These are phyloP conservation scores for Oriolus oriolus DNA, from an alignment of 2,113 vertebrate genomes.

Conservation along the genomic window DNA sequence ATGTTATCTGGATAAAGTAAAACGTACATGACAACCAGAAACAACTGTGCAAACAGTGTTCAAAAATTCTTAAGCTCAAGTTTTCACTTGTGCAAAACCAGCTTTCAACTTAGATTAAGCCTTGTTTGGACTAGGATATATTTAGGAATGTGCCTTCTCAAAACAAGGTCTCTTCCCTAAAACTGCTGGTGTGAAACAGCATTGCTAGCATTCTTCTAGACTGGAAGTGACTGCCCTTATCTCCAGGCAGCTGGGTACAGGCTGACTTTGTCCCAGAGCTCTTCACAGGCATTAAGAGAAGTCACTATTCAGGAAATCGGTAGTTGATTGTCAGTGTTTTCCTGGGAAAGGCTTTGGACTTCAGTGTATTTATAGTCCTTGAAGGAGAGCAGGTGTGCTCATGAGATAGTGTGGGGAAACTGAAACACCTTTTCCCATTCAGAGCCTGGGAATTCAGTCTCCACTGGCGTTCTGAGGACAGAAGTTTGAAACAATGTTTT, in stretches of 20 bases:
- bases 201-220: neutral
- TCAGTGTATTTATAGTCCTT: neutral
- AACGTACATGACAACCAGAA: neutral
- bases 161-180: constrained; percentile 20
- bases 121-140: constrained; percentile 20
- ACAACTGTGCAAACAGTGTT: neutral
- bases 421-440: neutral
- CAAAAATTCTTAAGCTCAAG: neutral
- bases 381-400: neutral
- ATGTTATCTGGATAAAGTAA: neutral
- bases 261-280: neutral
- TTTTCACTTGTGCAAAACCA: neutral
- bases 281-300: neutral
- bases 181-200: neutral
- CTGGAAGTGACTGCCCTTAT: neutral
- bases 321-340: neutral
- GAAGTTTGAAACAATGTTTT: neutral
- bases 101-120: constrained; percentile 2
- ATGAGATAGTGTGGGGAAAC: neutral
- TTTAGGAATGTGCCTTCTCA: constrained; percentile 33
- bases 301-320: neutral
- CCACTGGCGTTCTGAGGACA: accelerated
- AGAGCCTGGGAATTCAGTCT: neutral
- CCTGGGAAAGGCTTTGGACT: neutral
- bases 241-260: neutral